Conservation (phyloP, 2,113 vertebrate genomes). For the Melierax canorus region DNA sequence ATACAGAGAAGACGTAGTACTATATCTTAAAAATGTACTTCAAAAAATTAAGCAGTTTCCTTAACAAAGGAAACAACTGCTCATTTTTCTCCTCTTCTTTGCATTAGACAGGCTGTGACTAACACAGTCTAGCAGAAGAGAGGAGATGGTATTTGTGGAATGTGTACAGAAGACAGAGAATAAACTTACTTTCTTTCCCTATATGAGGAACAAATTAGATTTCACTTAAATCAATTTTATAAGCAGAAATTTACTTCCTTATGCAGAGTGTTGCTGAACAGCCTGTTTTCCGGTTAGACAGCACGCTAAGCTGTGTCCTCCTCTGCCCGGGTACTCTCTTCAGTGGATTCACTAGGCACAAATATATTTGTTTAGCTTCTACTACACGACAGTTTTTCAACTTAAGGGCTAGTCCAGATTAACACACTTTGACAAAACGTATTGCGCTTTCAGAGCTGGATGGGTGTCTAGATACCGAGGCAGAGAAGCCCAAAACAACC, state of each 20-base stretch:
- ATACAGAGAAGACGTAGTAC: background rate
- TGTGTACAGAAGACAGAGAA: background rate
- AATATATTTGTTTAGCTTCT: background rate
- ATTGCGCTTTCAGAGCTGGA: background rate
- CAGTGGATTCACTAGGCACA: background rate
- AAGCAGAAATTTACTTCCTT: background rate
- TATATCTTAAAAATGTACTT: conserved; percentile 5
- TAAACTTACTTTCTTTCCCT: background rate
- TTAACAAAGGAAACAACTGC: background rate
- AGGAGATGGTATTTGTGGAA: background rate
- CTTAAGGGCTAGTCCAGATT: background rate
- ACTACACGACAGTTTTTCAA: background rate
- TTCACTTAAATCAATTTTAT: background rate
- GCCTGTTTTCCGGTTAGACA: background rate
- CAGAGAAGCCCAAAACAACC: background rate
- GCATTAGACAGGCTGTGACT: background rate
- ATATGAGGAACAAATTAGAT: background rate
- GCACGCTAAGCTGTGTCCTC: background rate
- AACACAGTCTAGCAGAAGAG: background rate
- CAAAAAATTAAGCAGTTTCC: background rate
- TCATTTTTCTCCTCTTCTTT: background rate
- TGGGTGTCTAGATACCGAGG: background rate
- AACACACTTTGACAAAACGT: background rate
- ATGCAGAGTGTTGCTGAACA: background rate
- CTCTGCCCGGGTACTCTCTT: background rate